Base-by-base conservation (phyloP, 2,888 invertebrate species). In the Clitarchus hookeri region DNA sequence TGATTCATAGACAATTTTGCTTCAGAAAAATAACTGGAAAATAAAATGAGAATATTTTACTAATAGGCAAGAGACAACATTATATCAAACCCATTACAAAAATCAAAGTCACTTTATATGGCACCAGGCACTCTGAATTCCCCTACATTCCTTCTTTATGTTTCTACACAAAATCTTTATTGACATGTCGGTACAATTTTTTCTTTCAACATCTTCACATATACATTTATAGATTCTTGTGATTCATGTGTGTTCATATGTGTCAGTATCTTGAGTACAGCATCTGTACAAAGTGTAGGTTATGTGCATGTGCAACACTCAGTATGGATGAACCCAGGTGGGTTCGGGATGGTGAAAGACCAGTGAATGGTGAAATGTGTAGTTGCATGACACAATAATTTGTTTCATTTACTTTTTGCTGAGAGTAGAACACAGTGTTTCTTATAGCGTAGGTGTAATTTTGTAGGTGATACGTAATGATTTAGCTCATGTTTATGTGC, bases 71-170 rank as follows among this genome's bases (percentile, higher is more conserved):
- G 19, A n/a, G 13, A 23, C 19, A 23, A 65, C n/a, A 65, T 16
- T 23, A 65, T 9, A 1, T 16, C 19, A 65, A 6, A 11, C n/a
- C 19, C 65, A 65, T 65, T 13, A 82, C 1, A 36, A 82, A 36
- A 82, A 82, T 82, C 82, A 82, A 82, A 82, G 82, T 1, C 36
- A 82, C 82, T 82, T 79, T 54, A 83, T 36, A 36, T 84, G 83
- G 36, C 36, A n/a, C 77, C n/a, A 65, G 44, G 65, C 54, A 36
- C 48, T 44, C 53, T 84, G 16, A 19, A 84, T 53, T 83, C 25
- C 77, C 26, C 84, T 79, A 44, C 44, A 84, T 77, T 84, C 54
- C 16, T 16, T 84, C 27, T 54, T 25, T 78, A 65, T 84, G 3
- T 44, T 54, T 84, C 27, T 65, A 65, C n/a, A 65, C n/a, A n/a